These are phyloP conservation scores for Melieria picta DNA, from an alignment of 2,888 invertebrate genomes.

Conservation along the genomic window DNA sequence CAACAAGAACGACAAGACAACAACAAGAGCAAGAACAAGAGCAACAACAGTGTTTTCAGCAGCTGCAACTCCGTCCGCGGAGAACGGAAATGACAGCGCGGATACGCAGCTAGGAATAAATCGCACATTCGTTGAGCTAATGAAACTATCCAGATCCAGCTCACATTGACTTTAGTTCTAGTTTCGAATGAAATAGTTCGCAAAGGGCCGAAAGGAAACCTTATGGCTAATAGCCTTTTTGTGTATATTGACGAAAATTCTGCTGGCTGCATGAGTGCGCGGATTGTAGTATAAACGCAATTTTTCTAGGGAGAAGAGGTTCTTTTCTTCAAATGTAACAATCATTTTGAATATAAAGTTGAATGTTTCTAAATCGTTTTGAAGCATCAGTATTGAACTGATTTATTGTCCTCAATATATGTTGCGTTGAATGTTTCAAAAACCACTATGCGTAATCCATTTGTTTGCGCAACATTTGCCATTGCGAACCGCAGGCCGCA, in stretches of 20 bases:
- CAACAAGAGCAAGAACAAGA: constrained; percentile 17
- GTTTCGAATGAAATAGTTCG: constrained; percentile 46
- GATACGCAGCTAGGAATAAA: constrained; percentile 36
- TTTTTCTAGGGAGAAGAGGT: too few relatives aligned
- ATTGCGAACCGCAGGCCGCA: constrained; percentile 26
- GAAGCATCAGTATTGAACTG: too few relatives aligned
- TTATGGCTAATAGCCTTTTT: constrained; percentile 21
- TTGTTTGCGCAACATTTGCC: constrained; percentile 58
- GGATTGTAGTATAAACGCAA: too few relatives aligned
- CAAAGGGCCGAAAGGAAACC: neutral
- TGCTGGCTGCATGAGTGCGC: too few relatives aligned
- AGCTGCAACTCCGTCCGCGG: neutral
- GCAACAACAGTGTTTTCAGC: neutral
- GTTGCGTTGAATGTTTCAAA: constrained; percentile 43
- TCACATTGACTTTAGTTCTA: constrained; percentile 51
- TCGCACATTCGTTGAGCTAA: constrained; percentile 54
- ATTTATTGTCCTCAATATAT: too few relatives aligned
- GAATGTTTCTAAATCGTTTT: too few relatives aligned
- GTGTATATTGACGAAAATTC: constrained; percentile 9
- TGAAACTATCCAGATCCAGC: constrained; percentile 44
- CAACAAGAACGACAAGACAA: constrained; percentile 10
- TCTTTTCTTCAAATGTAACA: too few relatives aligned
- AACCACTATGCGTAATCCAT: constrained; percentile 46
- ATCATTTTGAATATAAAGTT: too few relatives aligned
- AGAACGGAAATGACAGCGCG: constrained; percentile 7